A percentile compares a stretch with the other conserved stretches of the same genome.
These are phyloP conservation scores for Macrochelys suwanniensis DNA, from an alignment of 2,797 vertebrate genomes.

Conservation along the genomic window DNA sequence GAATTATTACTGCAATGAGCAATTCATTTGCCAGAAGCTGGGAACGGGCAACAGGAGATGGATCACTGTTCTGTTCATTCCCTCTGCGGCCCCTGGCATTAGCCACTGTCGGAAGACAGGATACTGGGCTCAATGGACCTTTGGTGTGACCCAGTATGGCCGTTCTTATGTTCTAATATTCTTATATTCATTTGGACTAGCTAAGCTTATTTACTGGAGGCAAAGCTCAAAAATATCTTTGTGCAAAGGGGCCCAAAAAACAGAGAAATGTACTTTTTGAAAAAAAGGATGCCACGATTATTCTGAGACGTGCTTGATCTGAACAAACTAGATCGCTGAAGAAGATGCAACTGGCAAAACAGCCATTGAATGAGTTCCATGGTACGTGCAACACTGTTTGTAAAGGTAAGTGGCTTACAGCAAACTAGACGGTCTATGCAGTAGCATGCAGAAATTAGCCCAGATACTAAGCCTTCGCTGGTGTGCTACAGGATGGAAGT, in stretches of 20 bases:
- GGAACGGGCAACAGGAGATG: too few relatives aligned
- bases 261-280: background rate
- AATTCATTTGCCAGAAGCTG: background rate
- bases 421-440: background rate
- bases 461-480: background rate
- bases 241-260: background rate
- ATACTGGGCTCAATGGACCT: too few relatives aligned
- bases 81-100: too few relatives aligned
- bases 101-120: too few relatives aligned
- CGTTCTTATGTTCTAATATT: too few relatives aligned
- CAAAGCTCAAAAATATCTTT: background rate
- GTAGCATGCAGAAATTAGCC: rapidly evolving
- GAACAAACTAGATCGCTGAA: background rate
- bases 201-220: background rate
- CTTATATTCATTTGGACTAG: background rate
- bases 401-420: background rate
- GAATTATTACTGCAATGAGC: background rate
- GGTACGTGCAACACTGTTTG: rapidly evolving
- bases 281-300: background rate
- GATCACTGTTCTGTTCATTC: too few relatives aligned
- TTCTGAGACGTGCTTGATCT: background rate
- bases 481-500: rapidly evolving
- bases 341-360: background rate
- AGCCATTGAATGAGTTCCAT: background rate
- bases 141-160: too few relatives aligned